Evolutionary conservation across 2,888 invertebrate species (phyloP), one percentile per base, ranked within the genome.

Genomic region (Apamea epomidion): DNA sequence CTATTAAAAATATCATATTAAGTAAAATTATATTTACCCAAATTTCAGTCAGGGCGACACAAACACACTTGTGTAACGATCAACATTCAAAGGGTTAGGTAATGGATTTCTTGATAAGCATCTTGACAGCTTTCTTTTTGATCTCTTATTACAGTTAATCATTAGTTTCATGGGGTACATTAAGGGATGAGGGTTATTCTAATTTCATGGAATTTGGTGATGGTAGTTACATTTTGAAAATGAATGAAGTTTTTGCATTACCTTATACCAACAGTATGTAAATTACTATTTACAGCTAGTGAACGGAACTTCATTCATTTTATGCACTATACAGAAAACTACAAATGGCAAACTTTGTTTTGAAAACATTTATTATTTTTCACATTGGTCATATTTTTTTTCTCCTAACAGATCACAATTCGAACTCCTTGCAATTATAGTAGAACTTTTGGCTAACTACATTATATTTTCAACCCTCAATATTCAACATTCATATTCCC

Each of bases 1-100:
- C 94, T 95, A 95, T 94, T 90, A 91, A 94, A 94, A 92, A 92
- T 91, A 91, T 92, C 78, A 88, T 95, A 96, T 95, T 94, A 96
- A 95, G 92, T 94, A 95, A 96, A 91, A 96, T 94, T 92, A 97
- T 97, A 97, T 96, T 97, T 97, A 97, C 97, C 97, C 96, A 96
- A 94, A 94, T 93, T 92, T 95, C 94, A 92, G 94, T 96, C 95
- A 96, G 96, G 96, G 96, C 94, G 95, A 95, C 96, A 96, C 95
- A 97, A 93, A 95, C 95, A 95, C 95, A 95, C 94, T 95, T 94
- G 94, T 93, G 92, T 94, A 93, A 93, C 91, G 94, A 93, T 94
- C 93, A 94, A 94, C 93, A 94, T 94, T 94, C 92, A 94, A 93
- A 93, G 91, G 92, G 93, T 81, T 68, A 80, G 92, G 92, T 92